Evolutionary conservation across 2,113 vertebrate genomes (phyloP), one percentile per base, ranked within the genome.

Genomic region (Opisthocomus hoazin): DNA sequence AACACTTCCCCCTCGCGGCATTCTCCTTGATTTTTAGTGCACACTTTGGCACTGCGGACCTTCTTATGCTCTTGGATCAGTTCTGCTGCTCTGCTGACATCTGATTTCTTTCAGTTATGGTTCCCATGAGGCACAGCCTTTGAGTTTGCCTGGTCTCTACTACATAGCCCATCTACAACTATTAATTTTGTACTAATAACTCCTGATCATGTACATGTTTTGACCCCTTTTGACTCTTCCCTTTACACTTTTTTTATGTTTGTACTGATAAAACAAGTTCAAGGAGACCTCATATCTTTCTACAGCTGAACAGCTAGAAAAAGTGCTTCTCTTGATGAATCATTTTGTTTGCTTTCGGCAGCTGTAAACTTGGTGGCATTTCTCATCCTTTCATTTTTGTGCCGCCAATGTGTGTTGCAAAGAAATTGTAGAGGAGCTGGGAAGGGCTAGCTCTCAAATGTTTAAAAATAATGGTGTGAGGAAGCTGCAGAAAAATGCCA

Each of bases 81-180:
- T 39, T 43, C 48, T 37, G 23, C 22, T 46, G 53, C 26, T 79
- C 11, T 58, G 26, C 30, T 83, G 24, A 48, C 20, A 32, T 39
- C 17, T 39, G 57, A 24, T 24, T 36, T 60, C 20, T 46, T 75
- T 57, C 84, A 19, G 10, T 48, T 64, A 43, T 24, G 9, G 15
- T 48, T 83, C 43, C 37, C 23, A 32, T 21, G 23, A 20, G 29
- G 20, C 37, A 64, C 11, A 34, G 22, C 11, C 21, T 63, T 16
- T 58, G 27, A 68, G 26, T 0, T 0, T 60, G 17, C 15, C 65
- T 79, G 29, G 16, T 37, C 26, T 50, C 19, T n/a, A 10, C 5
- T 43, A 41, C 22, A 20, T 39, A 69, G 8, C 23, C 4, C 26
- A 11, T 18, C 12, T 39, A 23, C 27, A 56, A 8, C 21, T 37